A percentile compares a stretch with the other conserved stretches of the same genome.
Conservation (phyloP, 30 jellyfish, hydroid and myxozoan genomes). For the Hydra vulgaris region DNA sequence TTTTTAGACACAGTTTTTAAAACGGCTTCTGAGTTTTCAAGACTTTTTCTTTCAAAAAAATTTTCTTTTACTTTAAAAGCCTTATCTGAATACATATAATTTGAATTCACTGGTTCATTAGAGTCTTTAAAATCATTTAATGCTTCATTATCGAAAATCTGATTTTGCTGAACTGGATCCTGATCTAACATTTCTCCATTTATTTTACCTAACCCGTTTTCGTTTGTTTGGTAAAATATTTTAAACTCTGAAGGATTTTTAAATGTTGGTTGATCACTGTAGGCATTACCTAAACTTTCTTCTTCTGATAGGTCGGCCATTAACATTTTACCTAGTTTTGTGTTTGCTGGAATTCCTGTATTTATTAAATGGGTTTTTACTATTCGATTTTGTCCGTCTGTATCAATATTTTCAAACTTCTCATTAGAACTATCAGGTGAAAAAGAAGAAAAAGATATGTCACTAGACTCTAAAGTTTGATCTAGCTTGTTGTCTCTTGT, state of each 20-base stretch:
- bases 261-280: background rate
- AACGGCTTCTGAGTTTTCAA: background rate
- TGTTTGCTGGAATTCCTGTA: constrained; percentile 16
- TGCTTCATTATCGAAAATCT: background rate
- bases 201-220: background rate
- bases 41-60: background rate
- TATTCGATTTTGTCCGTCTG: background rate
- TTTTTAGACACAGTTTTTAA: background rate
- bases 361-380: background rate
- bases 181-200: background rate
- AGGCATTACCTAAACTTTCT: background rate
- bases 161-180: background rate
- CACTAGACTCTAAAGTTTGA: no score
- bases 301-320: constrained; percentile 1
- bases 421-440: background rate
- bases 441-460: background rate
- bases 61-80: background rate
- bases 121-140: background rate
- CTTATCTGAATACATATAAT: background rate
- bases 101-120: background rate
- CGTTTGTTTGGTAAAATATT: background rate
- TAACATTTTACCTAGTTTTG: constrained; percentile 11
- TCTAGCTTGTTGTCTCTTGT: no score
- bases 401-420: background rate
- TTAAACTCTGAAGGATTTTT: background rate